Base-by-base conservation (phyloP, 92 coral and sea anemone genomes). In the Actinernus sp. region DNA sequence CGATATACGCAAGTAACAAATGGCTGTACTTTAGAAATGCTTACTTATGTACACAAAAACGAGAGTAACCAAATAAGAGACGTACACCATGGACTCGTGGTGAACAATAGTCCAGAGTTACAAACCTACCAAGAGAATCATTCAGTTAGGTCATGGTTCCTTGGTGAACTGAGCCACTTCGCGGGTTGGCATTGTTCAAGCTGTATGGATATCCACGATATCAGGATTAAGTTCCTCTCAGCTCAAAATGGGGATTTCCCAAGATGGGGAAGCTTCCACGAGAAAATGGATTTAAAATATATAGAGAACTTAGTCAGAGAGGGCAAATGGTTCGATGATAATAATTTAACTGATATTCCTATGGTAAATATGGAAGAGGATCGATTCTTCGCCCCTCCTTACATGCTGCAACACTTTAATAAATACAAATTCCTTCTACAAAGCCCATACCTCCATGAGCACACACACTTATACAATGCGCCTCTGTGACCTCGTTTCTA, bases 131-230 rank as follows among this genome's bases (percentile, higher is more conserved):
- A 31, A n/a, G 14, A 28, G 18, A 45, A 34, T 0, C 77, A 70
- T 26, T 12, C 22, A 26, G 65, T 70, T 0, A 29, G 44, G 0
- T 37, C 77, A 4, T 70, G 77, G 77, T 70, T 70, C 26, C 27
- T 70, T 38, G 77, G 77, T 0, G 77, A 55, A 11, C 27, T 39
- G 20, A 27, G 26, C 12, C 46, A 45, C 26, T 55, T 34, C 16
- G 77, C 77, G 14, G 77, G 77, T 6, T 70, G 77, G 77, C 77
- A 70, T 26, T 70, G 77, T 23, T 70, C 77, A 16, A 51, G 66
- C 7, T 70, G 77, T 55, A 55, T 70, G 7, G 47, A 70, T 10
- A 65, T 58, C 18, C 45, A 55, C 43, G 77, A 58, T 2, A 46
- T 70, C 1, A 43, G 48, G 46, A 70, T 58, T 9, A 70, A 70